A percentile compares a stretch with the other conserved stretches of the same genome.
These are phyloP conservation scores for Podarcis muralis DNA, from an alignment of 2,113 vertebrate genomes.

Conservation along the genomic window DNA sequence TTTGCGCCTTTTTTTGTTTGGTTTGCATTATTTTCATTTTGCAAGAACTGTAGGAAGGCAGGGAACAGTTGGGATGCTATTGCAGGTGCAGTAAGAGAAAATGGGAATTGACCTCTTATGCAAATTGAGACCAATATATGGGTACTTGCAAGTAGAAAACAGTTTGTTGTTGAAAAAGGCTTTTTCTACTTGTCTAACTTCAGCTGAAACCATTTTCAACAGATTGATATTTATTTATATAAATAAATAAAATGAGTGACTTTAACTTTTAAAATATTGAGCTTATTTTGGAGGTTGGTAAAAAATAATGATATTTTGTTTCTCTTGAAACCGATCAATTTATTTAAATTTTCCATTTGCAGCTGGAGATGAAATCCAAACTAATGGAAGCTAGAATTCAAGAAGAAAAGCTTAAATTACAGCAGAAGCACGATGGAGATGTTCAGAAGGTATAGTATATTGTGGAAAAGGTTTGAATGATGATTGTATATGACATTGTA, in stretches of 20 bases:
- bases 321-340: constrained; percentile 20
- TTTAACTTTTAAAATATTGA: neutral
- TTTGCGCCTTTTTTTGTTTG: neutral
- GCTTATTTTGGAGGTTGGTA: neutral
- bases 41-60: neutral
- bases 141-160: neutral
- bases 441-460: constrained; percentile 86
- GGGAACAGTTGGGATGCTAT: neutral
- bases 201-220: neutral
- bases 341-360: constrained; percentile 61
- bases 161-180: neutral
- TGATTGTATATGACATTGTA: neutral
- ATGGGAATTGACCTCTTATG: neutral
- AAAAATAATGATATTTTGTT: neutral
- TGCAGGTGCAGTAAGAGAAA: neutral
- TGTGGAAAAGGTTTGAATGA: neutral
- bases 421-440: constrained; percentile 90
- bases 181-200: neutral
- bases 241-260: neutral
- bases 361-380: constrained; percentile 88
- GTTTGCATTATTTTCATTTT: neutral
- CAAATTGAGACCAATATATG: neutral
- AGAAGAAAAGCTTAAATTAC: constrained; percentile 91
- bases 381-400: constrained; percentile 88
- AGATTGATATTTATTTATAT: neutral